phyloP scores from a whole-genome alignment of 64 coral and sea anemone species.

The Astreopora myriophthalma region DNA sequence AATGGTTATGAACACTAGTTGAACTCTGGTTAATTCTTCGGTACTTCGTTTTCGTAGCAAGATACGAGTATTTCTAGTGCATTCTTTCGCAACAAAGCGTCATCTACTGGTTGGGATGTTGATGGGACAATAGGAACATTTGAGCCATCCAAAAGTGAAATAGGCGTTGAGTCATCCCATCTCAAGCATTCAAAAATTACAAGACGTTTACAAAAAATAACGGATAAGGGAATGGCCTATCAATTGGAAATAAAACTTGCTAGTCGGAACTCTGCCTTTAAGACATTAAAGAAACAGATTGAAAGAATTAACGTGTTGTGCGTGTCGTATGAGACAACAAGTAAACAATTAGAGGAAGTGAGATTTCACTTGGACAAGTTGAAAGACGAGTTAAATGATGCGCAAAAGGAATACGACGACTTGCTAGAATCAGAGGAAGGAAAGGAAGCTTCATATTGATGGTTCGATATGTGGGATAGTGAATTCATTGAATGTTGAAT shows the following conservation, averaged over 20 bases:
- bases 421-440: neutral
- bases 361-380: too few relatives aligned
- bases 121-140: too few relatives aligned
- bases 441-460: slow-evolving; percentile 47
- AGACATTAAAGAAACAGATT: neutral
- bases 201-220: neutral
- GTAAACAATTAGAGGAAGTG: too few relatives aligned
- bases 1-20: neutral
- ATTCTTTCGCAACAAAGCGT: too few relatives aligned
- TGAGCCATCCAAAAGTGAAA: neutral
- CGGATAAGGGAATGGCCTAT: neutral
- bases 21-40: neutral
- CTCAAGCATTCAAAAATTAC: neutral
- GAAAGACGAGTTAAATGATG: slow-evolving; percentile 41
- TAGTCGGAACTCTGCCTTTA: neutral
- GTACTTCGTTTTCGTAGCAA: neutral
- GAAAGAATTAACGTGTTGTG: neutral
- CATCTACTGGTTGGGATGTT: too few relatives aligned
- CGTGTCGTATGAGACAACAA: neutral
- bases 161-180: neutral
- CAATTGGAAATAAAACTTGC: neutral
- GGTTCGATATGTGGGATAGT: slow-evolving; percentile 53
- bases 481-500: slow-evolving; percentile 55
- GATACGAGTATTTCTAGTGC: too few relatives aligned
- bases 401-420: slow-evolving; percentile 16